A percentile compares a stretch with the other conserved stretches of the same genome.
These are phyloP conservation scores for Sarcophaga subvicina DNA, from an alignment of 2,888 invertebrate genomes.

Conservation along the genomic window DNA sequence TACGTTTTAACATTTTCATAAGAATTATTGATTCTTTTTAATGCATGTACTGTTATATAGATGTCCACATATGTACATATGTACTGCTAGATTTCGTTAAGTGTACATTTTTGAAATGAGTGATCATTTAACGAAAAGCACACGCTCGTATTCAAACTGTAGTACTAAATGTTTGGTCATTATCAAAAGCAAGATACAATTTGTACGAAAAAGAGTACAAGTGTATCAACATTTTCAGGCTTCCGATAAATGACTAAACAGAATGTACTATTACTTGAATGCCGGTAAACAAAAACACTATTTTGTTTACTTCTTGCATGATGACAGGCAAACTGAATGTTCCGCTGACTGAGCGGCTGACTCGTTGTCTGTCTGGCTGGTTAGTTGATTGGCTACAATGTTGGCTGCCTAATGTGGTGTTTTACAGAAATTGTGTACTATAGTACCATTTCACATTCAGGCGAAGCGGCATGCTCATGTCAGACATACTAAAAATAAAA, in stretches of 20 bases:
- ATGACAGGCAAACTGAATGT: slow-evolving; percentile 5
- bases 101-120: neutral
- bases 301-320: slow-evolving; percentile 48
- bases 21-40: no score
- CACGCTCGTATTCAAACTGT: neutral
- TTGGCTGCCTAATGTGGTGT: slow-evolving; percentile 24
- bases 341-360: slow-evolving; percentile 1
- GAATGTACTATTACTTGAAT: slow-evolving; percentile 33
- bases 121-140: neutral
- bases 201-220: slow-evolving; percentile 18
- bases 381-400: slow-evolving; percentile 20
- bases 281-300: slow-evolving; percentile 45
- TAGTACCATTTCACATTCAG: slow-evolving; percentile 50
- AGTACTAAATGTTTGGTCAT: neutral
- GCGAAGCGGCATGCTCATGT: slow-evolving; percentile 33
- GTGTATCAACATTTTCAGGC: neutral
- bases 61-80: no score
- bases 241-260: slow-evolving; percentile 24
- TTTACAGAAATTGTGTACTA: slow-evolving; percentile 38
- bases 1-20: no score
- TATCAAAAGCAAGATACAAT: neutral
- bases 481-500: slow-evolving; percentile 20
- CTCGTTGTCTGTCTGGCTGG: neutral
- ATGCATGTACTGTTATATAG: no score
- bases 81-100: neutral